Evolutionary conservation across 2,797 vertebrate genomes (phyloP).

Genomic region (Australoheros facetus): DNA sequence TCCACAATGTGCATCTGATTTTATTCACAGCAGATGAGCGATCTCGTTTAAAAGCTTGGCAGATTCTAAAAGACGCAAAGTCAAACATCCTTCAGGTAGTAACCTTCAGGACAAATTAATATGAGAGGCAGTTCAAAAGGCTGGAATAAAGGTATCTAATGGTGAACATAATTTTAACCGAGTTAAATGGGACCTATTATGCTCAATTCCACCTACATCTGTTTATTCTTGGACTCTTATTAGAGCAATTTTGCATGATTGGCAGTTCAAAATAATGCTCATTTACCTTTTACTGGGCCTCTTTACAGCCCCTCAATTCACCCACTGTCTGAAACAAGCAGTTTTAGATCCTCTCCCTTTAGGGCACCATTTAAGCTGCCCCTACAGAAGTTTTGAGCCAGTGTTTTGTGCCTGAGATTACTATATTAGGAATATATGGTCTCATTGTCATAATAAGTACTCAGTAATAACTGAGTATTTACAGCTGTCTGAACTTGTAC

Average conservation of each 20-base stretch:
- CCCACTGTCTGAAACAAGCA: background rate
- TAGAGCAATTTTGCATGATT: background rate
- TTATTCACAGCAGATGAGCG: background rate
- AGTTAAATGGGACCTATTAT: background rate
- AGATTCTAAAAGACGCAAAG: background rate
- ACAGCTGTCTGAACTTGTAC: background rate
- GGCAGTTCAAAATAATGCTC: background rate
- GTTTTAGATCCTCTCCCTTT: background rate
- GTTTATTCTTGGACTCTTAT: background rate
- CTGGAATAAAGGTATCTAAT: background rate
- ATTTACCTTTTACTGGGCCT: background rate
- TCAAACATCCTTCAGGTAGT: background rate
- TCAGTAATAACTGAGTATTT: background rate
- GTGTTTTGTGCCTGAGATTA: background rate
- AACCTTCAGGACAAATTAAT: background rate
- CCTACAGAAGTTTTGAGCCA: background rate
- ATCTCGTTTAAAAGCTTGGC: background rate
- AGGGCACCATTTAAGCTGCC: background rate
- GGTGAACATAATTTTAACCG: background rate
- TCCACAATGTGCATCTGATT: background rate
- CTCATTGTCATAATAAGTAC: background rate
- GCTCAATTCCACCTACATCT: background rate
- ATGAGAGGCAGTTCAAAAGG: background rate
- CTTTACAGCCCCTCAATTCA: background rate
- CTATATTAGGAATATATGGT: background rate